These are phyloP conservation scores for Allobates femoralis DNA, from an alignment of 2,797 vertebrate species.

Conservation along the genomic window DNA sequence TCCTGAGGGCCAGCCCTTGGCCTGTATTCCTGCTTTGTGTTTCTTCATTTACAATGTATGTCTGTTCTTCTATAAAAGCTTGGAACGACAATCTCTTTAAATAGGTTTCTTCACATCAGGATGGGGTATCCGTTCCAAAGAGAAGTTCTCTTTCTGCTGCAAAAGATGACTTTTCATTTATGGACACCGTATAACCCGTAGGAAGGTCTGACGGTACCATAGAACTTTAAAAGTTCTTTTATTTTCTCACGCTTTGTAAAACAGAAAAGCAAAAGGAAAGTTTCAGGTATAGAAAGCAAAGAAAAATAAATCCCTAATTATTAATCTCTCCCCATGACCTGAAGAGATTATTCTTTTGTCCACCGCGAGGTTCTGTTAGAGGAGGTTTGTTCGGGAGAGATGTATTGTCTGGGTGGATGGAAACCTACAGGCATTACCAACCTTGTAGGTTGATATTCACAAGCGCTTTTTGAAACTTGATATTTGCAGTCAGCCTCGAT, in stretches of 20 bases:
- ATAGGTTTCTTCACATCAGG: slow-evolving; percentile 48
- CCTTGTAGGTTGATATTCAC: slow-evolving; percentile 3
- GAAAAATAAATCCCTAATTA: slow-evolving; percentile 57
- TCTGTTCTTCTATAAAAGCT: slow-evolving; percentile 25
- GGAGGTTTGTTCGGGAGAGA: slow-evolving; percentile 30
- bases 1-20: slow-evolving; percentile 44
- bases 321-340: slow-evolving; percentile 52
- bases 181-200: slow-evolving; percentile 44
- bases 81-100: slow-evolving; percentile 44
- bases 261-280: slow-evolving; percentile 38
- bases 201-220: slow-evolving; percentile 44
- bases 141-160: slow-evolving; percentile 23
- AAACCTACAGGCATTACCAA: slow-evolving; percentile 1
- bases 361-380: slow-evolving; percentile 40
- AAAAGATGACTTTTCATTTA: slow-evolving; percentile 40
- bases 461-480: slow-evolving; percentile 7
- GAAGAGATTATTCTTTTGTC: slow-evolving; percentile 23
- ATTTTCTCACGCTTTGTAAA: slow-evolving; percentile 18
- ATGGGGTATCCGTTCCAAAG: slow-evolving; percentile 3
- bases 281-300: slow-evolving; percentile 11
- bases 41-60: slow-evolving; percentile 45
- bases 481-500: background rate
- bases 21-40: slow-evolving; percentile 44
- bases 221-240: slow-evolving; percentile 37
- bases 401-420: slow-evolving; percentile 14